Base-by-base conservation (phyloP, 2,113 vertebrate species). In the Paramormyrops kingsleyae region DNA sequence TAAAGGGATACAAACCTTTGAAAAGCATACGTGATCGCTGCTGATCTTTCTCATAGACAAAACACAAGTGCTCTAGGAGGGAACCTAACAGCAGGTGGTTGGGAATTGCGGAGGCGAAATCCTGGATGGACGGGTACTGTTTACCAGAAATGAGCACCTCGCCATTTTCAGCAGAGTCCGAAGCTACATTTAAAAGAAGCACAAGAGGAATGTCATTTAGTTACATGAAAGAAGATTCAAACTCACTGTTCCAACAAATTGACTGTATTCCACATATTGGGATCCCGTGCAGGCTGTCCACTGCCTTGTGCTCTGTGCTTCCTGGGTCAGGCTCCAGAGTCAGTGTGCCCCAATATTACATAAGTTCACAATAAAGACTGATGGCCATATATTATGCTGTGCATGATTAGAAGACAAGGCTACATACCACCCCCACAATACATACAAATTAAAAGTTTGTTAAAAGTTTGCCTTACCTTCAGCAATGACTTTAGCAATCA, bases 1-100 rank as follows among this genome's bases (percentile, higher is more conserved):
- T 9, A 3, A 89, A 13, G 49, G 24, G 0, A 39, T 94, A 96
- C 96, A 93, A 89, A 99, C 99, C 95, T 95, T 97, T 97, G 91
- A 99, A 99, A 87, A 99, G 94, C 91, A 95, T 95, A 59, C 95
- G 96, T 4, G 97, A 98, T 27, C 94, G 97, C 0, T 95, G 92
- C 0, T 97, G 97, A 88, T 98, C 96, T 77, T 95, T 96, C 0
- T 98, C 97, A 4, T 99, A 98, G 87, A 99, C 95, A 13, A 97
- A 97, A 93, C 98, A 99, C 89, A 99, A 94, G 91, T 99, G 98
- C 91, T 99, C 98, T 88, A 99, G 95, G 83, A 99, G 92, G 0
- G 99, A 99, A 6, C 98, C 98, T 0, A 99, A 94, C 83, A 99
- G 93, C 2, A 99, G 97, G 90, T 99, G 98, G 94, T 99, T 99